Percentiles rank a stretch among this genome's conserved stretches.
phyloP scores from a whole-genome alignment of 23 tunicate species.

The Halocynthia aurantium region DNA sequence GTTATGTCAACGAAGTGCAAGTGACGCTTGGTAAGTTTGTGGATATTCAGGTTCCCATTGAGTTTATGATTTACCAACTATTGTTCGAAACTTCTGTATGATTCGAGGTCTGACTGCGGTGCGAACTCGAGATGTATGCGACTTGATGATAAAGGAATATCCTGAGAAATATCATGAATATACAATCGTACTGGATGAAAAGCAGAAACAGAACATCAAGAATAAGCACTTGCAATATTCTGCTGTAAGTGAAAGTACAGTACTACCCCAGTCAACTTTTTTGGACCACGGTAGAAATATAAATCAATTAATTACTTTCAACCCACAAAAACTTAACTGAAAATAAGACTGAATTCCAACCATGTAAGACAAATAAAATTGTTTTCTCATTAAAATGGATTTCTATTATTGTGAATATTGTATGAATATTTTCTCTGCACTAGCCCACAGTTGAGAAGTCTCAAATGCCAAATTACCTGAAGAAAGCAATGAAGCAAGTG shows the following conservation, averaged over 20 bases:
- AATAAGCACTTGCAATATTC: constrained; percentile 73
- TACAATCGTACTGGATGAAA: constrained; percentile 50
- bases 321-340: not conserved
- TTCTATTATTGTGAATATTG: not conserved
- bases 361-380: not conserved
- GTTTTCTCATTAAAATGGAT: no score
- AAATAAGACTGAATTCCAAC: not conserved
- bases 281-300: no score
- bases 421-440: not conserved
- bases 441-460: constrained; percentile 58
- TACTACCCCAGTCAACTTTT: not conserved
- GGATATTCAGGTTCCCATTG: not conserved
- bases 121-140: constrained; percentile 85
- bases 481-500: constrained; percentile 81
- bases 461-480: constrained; percentile 50
- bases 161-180: constrained; percentile 79
- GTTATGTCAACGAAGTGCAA: constrained; percentile 70
- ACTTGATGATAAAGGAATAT: constrained; percentile 84
- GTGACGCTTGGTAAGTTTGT: constrained; percentile 56
- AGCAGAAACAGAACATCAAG: constrained; percentile 56
- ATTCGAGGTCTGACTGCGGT: constrained; percentile 71
- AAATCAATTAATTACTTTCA: not conserved
- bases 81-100: not conserved
- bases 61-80: not conserved
- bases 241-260: constrained; percentile 25